These are phyloP conservation scores for Sinocyclocheilus anshuiensis DNA, from an alignment of 2,113 vertebrate genomes.

Conservation along the genomic window DNA sequence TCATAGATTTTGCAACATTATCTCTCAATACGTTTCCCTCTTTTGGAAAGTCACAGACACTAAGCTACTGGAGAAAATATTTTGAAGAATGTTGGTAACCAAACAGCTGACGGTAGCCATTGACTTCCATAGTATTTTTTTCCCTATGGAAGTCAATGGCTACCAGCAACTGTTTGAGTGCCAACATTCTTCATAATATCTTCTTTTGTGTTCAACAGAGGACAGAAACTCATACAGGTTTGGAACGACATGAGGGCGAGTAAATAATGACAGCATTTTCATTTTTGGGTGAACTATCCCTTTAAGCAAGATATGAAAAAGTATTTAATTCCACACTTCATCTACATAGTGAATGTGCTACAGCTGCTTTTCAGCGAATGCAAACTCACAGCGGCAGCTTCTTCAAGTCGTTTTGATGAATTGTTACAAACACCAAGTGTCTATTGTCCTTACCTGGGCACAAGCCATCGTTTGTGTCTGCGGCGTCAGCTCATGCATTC, in stretches of 20 bases:
- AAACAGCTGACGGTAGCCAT: no score
- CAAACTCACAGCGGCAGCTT: background rate
- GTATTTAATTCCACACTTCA: background rate
- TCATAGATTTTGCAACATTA: no score
- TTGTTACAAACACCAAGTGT: background rate
- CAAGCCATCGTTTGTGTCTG: conserved; percentile 29
- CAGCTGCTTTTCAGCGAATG: background rate
- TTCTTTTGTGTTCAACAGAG: background rate
- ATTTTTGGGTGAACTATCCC: background rate
- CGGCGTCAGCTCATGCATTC: conserved; percentile 15
- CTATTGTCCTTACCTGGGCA: conserved; percentile 61
- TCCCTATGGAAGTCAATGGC: background rate
- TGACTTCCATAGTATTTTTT: no score
- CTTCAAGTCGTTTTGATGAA: background rate
- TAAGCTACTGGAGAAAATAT: no score
- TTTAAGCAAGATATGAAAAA: background rate
- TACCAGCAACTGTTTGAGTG: background rate
- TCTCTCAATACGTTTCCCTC: no score
- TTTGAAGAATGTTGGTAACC: no score
- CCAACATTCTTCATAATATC: background rate
- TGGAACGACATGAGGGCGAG: background rate
- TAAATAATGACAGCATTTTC: background rate
- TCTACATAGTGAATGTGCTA: background rate
- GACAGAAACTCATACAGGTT: no score
- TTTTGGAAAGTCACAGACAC: no score